Evolutionary conservation across 2,888 invertebrate species (phyloP).

Genomic region (Crioceris asparagi): DNA sequence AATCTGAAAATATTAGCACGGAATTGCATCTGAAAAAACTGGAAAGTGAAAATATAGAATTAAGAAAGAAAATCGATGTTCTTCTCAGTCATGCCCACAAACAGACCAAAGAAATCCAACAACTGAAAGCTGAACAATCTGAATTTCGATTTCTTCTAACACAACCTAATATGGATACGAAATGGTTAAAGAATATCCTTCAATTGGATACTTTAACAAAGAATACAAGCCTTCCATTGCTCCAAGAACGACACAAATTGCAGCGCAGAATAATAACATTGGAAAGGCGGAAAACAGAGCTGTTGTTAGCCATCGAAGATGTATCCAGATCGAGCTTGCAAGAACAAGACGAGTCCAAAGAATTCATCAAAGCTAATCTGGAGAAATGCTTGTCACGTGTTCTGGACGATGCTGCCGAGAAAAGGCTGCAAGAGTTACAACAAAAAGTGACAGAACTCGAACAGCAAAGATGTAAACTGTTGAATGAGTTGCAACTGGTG

Average conservation of each 20-base stretch:
- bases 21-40: conserved; percentile 13
- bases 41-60: conserved; percentile 15
- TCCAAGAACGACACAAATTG: conserved; percentile 17
- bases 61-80: conserved; percentile 12
- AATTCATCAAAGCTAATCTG: conserved; percentile 13
- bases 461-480: conserved; percentile 18
- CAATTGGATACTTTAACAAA: no score
- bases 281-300: conserved; percentile 20
- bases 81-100: conserved; percentile 11
- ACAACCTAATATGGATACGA: conserved; percentile 18
- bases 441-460: conserved; percentile 21
- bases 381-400: conserved; percentile 12
- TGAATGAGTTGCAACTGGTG: conserved; percentile 19
- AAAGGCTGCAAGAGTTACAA: conserved; percentile 18
- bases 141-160: conserved; percentile 23
- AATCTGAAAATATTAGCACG: conserved; percentile 10
- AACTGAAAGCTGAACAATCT: conserved; percentile 19
- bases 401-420: conserved; percentile 13
- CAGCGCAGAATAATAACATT: conserved; percentile 20
- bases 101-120: conserved; percentile 20
- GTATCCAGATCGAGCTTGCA: conserved; percentile 5
- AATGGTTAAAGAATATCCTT: conserved; percentile 21
- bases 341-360: no score
- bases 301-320: conserved; percentile 19
- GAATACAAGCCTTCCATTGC: conserved; percentile 11